Evolutionary conservation across 2,113 vertebrate species (phyloP).

Genomic region (Australoheros scitulus): DNA sequence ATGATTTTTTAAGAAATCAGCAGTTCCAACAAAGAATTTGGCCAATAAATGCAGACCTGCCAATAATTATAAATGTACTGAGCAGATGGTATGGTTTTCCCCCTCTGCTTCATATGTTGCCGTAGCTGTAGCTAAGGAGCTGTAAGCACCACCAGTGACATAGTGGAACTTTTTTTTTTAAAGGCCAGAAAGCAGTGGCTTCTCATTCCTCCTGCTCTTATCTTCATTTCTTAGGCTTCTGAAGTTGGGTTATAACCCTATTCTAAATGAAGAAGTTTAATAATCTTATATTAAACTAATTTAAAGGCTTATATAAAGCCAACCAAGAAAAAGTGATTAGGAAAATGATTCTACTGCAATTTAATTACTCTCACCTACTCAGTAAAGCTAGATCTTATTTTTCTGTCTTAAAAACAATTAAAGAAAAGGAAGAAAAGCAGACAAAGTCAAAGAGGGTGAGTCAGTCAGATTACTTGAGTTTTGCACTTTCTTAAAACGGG

Average conservation of each 20-base stretch:
- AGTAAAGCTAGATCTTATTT: neutral
- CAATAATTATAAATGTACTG: conserved; percentile 66
- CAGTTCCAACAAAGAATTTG: conserved; percentile 59
- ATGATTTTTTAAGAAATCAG: conserved; percentile 65
- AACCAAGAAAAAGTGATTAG: no score
- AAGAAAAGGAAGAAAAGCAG: conserved; percentile 1
- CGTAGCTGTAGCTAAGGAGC: conserved; percentile 32
- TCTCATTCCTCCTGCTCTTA: neutral
- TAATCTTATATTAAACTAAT: neutral
- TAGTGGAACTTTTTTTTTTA: conserved; percentile 68
- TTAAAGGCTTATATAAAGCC: no score
- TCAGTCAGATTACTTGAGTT: neutral
- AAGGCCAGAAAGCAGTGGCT: conserved; percentile 20
- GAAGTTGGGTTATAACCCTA: neutral
- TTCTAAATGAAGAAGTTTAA: neutral
- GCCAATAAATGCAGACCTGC: conserved; percentile 63
- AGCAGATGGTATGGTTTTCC: conserved; percentile 72
- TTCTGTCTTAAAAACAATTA: neutral
- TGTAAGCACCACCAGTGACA: conserved; percentile 66
- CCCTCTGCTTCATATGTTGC: conserved; percentile 54
- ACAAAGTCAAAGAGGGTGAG: neutral
- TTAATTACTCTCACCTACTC: neutral
- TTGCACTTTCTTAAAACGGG: conserved; percentile 3
- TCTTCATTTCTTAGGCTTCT: neutral
- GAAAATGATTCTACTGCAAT: neutral